Evolutionary conservation across 2,797 vertebrate genomes (phyloP), one percentile per base, ranked within the genome.

Genomic region (Lacerta agilis): DNA sequence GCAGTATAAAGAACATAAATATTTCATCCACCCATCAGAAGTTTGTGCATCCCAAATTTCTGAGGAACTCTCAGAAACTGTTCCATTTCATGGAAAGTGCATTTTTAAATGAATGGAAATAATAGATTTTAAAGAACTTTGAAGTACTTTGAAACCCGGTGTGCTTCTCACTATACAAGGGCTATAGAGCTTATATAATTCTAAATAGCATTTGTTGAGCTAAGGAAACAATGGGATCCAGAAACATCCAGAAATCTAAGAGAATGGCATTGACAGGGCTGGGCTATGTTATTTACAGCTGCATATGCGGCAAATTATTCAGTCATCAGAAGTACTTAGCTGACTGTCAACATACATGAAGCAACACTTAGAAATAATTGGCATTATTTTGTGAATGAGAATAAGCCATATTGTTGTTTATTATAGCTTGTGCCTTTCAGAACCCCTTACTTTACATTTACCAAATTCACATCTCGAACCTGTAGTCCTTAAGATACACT

Each of bases 201-300:
- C 77, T 88, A 89, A 93, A 90, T n/a, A 86, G 55, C 86, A 75
- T 72, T 10, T 79, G 66, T 82, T 64, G 92, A 20, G 23, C 71
- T 86, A 71, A 93, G 75, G 89, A 87, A 86, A 92, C 43, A 90
- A 73, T 80, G 86, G 83, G 13, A 73, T 92, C 82, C 41, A 82
- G 80, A 93, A 93, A 90, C 87, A 89, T n/a, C 83, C 75, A 88
- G 83, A 67, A 86, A 73, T 86, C 87, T 66, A 85, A 29, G 79
- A 76, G 82, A 91, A 86, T 78, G 77, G 87, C 71, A 85, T 81
- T 33, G 76, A 87, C 86, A 83, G 76, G 64, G 76, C 80, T 82
- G 66, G 67, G 36, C 69, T 73, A 49, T 90, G 81, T 88, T 88
- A 91, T 83, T 91, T 87, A 93, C 1, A 38, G 88, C 45, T 91